Conservation (phyloP, 2,797 vertebrate species). For the Morus bassanus region DNA sequence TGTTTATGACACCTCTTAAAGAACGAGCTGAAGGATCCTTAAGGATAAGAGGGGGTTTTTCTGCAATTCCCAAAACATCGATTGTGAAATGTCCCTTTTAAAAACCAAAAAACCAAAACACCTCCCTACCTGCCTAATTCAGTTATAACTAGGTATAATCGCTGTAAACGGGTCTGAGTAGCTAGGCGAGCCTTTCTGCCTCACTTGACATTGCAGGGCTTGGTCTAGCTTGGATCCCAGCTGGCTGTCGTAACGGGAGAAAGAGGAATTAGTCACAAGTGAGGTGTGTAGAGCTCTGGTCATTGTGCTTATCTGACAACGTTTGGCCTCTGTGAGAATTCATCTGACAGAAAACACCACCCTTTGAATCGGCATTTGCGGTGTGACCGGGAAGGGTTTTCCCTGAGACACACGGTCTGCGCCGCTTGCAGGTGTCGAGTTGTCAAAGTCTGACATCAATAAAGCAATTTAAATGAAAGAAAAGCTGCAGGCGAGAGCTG, state of each 20-base stretch:
- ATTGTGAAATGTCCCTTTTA: not conserved
- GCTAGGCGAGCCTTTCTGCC: not conserved
- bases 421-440: not conserved
- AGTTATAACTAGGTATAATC: not conserved
- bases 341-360: not conserved
- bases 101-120: not conserved
- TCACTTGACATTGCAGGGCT: not conserved
- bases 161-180: not conserved
- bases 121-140: not conserved
- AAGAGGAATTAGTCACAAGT: not conserved
- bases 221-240: not conserved
- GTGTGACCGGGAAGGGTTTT: not conserved
- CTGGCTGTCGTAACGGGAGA: not conserved
- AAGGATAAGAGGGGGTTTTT: not conserved
- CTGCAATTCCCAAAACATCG: not conserved
- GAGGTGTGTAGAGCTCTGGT: not conserved
- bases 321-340: not conserved
- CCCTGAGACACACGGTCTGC: not conserved
- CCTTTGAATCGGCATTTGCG: not conserved
- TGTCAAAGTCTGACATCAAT: conserved; percentile 6
- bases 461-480: conserved; percentile 14
- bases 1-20: not conserved
- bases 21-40: not conserved
- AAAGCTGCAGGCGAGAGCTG: not conserved
- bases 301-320: not conserved